phyloP scores from a whole-genome alignment of 2,888 invertebrate species.

The Fragum whitleyi region DNA sequence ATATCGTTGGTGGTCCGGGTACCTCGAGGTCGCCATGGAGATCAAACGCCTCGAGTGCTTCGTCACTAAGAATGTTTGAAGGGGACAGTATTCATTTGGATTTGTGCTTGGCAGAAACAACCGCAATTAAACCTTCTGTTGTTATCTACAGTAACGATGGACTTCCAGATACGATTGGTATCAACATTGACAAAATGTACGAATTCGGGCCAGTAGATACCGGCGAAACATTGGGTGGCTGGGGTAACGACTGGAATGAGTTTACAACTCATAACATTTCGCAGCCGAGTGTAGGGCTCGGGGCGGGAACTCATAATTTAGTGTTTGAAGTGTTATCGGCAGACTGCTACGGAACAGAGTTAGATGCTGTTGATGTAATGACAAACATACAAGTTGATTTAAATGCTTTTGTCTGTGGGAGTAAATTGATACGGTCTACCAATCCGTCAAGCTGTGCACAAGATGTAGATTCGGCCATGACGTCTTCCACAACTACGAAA shows the following conservation, averaged over 20 bases:
- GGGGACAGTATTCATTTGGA: slow-evolving; percentile 41
- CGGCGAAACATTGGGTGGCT: slow-evolving; percentile 31
- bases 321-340: slow-evolving; percentile 23
- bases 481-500: background rate
- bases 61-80: slow-evolving; percentile 35
- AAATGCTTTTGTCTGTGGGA: slow-evolving; percentile 38
- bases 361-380: slow-evolving; percentile 35
- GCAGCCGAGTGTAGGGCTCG: background rate
- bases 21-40: slow-evolving; percentile 35
- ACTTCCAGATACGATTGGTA: slow-evolving; percentile 25
- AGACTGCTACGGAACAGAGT: slow-evolving; percentile 51
- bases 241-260: slow-evolving; percentile 45
- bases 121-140: slow-evolving; percentile 4
- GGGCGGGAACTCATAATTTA: slow-evolving; percentile 26
- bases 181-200: slow-evolving; percentile 11
- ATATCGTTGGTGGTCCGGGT: slow-evolving; percentile 36
- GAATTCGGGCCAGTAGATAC: slow-evolving; percentile 19
- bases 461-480: slow-evolving; percentile 3
- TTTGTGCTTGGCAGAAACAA: slow-evolving; percentile 33
- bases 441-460: slow-evolving; percentile 35
- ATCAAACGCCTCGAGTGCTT: slow-evolving; percentile 37
- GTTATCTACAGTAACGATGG: slow-evolving; percentile 57
- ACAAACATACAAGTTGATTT: slow-evolving; percentile 7
- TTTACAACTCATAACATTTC: slow-evolving; percentile 18
- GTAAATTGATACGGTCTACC: slow-evolving; percentile 12